A percentile compares a stretch with the other conserved stretches of the same genome.
Evolutionary conservation across 2,113 vertebrate genomes (phyloP).

Genomic region (Anseranas semipalmata): DNA sequence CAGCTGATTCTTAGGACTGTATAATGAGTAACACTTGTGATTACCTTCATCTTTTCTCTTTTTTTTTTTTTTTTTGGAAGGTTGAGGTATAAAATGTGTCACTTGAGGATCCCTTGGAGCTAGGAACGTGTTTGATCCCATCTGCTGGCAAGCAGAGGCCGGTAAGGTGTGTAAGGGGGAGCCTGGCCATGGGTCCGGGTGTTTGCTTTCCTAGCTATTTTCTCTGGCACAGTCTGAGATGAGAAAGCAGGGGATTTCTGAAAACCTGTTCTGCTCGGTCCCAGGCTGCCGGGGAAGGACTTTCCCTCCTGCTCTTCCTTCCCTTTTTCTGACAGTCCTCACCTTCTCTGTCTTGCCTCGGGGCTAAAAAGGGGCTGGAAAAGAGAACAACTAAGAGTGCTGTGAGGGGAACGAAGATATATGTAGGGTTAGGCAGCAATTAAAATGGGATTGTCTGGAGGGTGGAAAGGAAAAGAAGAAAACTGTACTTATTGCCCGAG

Average conservation of each 20-base stretch:
- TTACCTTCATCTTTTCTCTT: background rate
- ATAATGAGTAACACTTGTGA: background rate
- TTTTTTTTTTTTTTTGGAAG: background rate
- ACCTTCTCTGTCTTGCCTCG: background rate
- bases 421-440: background rate
- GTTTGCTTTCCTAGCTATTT: background rate
- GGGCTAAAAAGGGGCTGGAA: background rate
- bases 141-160: background rate
- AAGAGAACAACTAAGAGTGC: background rate
- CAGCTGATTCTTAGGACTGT: background rate
- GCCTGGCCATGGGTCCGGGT: background rate
- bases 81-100: background rate
- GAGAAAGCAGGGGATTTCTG: background rate
- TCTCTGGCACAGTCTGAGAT: background rate
- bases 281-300: background rate
- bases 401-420: background rate
- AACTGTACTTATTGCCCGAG: background rate
- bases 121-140: background rate
- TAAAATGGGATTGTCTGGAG: background rate
- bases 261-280: background rate
- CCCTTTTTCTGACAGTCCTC: background rate
- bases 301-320: background rate
- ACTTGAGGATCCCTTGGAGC: background rate
- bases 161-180: background rate
- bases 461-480: background rate